Evolutionary conservation across 2,113 vertebrate genomes (phyloP).

Genomic region (Ranitomeya imitator): DNA sequence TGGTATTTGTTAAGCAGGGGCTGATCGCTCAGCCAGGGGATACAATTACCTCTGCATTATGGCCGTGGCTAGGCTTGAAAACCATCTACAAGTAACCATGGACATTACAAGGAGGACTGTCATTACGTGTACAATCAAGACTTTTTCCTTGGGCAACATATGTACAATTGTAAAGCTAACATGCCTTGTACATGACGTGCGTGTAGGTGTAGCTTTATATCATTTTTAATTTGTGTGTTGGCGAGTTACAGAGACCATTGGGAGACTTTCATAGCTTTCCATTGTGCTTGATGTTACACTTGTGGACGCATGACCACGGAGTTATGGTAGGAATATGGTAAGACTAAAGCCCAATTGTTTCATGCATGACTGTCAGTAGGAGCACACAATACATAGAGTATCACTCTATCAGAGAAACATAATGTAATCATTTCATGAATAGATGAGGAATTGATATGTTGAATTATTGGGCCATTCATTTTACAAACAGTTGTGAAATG

Average conservation of each 20-base stretch:
- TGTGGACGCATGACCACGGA: neutral
- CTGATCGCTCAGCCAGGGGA: conserved; percentile 1
- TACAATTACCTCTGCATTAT: neutral
- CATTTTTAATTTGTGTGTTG: neutral
- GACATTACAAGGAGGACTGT: conserved; percentile 3
- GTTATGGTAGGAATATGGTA: neutral
- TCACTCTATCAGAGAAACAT: neutral
- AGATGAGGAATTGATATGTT: neutral
- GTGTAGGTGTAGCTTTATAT: conserved; percentile 29
- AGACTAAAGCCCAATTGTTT: neutral
- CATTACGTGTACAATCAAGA: neutral
- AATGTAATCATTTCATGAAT: neutral
- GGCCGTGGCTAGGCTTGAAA: neutral
- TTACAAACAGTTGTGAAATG: neutral
- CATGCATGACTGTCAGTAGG: neutral
- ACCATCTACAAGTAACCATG: conserved; percentile 1
- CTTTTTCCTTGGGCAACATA: conserved; percentile 13
- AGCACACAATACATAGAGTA: neutral
- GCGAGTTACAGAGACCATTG: neutral
- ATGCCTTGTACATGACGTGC: conserved; percentile 1
- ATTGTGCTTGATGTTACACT: neutral
- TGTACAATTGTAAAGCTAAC: conserved; percentile 40
- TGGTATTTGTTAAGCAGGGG: conserved; percentile 17
- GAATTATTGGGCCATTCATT: neutral
- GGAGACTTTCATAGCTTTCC: neutral